These are phyloP conservation scores for Dromius quadrimaculatus DNA, from an alignment of 2,888 invertebrate species.

Conservation along the genomic window DNA sequence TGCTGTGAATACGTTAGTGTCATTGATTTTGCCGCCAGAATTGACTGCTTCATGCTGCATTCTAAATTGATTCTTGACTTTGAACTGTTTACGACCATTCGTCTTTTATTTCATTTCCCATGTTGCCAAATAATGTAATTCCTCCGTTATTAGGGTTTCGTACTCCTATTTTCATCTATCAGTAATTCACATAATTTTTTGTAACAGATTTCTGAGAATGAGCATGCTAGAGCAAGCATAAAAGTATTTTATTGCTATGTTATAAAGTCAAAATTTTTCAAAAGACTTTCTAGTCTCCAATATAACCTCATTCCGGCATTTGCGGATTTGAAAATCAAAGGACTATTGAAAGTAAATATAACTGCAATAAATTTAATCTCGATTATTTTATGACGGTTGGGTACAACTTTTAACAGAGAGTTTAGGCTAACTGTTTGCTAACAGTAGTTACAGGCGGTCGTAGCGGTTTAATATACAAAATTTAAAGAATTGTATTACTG, in stretches of 20 bases:
- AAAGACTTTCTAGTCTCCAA: background rate
- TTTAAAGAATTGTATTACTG: too few relatives aligned
- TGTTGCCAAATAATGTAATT: too few relatives aligned
- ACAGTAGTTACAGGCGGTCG: constrained; percentile 16
- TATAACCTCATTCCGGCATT: background rate
- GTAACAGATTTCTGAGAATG: background rate
- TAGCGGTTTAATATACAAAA: too few relatives aligned
- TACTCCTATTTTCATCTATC: too few relatives aligned
- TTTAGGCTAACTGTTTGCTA: constrained; percentile 8
- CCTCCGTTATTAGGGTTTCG: too few relatives aligned
- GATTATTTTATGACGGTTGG: constrained; percentile 10
- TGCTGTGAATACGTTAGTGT: constrained; percentile 25
- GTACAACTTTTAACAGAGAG: background rate
- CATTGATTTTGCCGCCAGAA: constrained; percentile 8
- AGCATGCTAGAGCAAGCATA: too few relatives aligned
- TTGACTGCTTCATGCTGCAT: constrained; percentile 22
- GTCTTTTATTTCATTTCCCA: too few relatives aligned
- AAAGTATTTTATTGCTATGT: background rate
- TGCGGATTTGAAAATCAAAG: background rate
- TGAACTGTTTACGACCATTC: constrained; percentile 14
- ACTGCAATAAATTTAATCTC: constrained; percentile 7
- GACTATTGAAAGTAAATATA: constrained; percentile 11
- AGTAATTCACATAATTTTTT: background rate
- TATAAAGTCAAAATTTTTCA: background rate
- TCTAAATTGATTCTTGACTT: constrained; percentile 33